Base-by-base conservation (phyloP, 1,140 invertebrate genomes). In the Dermatophagoides farinae region DNA sequence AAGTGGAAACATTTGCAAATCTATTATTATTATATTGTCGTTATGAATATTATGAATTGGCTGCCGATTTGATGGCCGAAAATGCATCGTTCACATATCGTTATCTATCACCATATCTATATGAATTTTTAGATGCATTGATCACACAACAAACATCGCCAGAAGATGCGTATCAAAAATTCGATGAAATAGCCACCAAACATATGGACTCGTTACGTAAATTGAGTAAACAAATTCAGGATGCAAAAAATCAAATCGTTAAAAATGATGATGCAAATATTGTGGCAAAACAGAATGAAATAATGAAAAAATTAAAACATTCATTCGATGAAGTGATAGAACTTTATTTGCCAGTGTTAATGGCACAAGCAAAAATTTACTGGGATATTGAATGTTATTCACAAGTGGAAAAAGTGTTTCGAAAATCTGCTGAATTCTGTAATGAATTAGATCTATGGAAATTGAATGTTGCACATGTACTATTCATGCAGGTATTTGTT, bases 331-430 rank as follows among this genome's bases (percentile, higher is more conserved):
- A 67, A 50, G 50, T 41, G 11, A 63, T 68, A 37, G 61, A 74
- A 70, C 40, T 49, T 43, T 86, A 83, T 67, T 79, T 97, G 61
- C 93, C 95, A 0, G 88, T 97, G 14, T 77, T 98, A 11, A 97
- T 98, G 93, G 88, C 92, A 4, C 92, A 98, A 73, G 92, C 93
- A 0, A 97, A 95, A 78, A 95, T 98, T 64, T 95, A 93, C 68
- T 98, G 95, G 95, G 91, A 97, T 61, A 77, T 88, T 68, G 88
- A 93, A 70, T 91, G 97, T 71, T 98, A 97, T 69, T 74, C 80
- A 1, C 88, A 95, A 71, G 90, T 95, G 0, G 88, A 92, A 70
- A 88, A 88, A 69, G 87, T 92, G 63, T 92, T 92, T 69, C 79
- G 89, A 23, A 93, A 93, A 71, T 96, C 91, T 51, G 88, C 90